These are phyloP conservation scores for Drosophila eohydei DNA, from an alignment of 2,888 invertebrate species.

Conservation along the genomic window DNA sequence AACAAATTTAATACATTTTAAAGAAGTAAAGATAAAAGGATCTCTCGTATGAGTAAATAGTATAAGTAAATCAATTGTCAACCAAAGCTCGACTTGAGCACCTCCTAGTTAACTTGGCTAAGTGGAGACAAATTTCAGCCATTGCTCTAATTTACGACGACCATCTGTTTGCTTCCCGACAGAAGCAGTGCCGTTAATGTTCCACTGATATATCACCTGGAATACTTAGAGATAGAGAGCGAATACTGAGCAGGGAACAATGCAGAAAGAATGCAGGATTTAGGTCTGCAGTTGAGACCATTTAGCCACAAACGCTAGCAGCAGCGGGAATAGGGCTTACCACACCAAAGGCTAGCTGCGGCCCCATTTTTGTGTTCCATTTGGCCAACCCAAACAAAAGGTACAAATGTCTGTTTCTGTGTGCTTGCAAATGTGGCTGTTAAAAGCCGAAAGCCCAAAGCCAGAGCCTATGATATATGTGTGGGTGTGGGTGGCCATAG, in stretches of 20 bases:
- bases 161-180: not conserved
- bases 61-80: not conserved
- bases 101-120: not conserved
- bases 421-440: slow-evolving; percentile 45
- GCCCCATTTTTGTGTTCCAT: slow-evolving; percentile 40
- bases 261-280: slow-evolving; percentile 11
- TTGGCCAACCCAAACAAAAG: slow-evolving; percentile 39
- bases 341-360: slow-evolving; percentile 49
- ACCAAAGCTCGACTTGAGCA: not conserved
- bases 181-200: not conserved
- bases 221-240: slow-evolving; percentile 26
- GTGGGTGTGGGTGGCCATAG: not conserved
- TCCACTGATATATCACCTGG: slow-evolving; percentile 49
- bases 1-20: too few species aligned
- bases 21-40: too few species aligned
- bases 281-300: slow-evolving; percentile 38
- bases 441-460: slow-evolving; percentile 38
- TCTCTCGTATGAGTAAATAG: not conserved
- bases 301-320: slow-evolving; percentile 24
- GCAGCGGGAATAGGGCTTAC: slow-evolving; percentile 37
- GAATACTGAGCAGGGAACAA: slow-evolving; percentile 3
- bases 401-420: slow-evolving; percentile 45
- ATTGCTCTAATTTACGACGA: not conserved
- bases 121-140: slow-evolving; percentile 8
- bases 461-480: slow-evolving; percentile 43